phyloP scores from a whole-genome alignment of 2,888 invertebrate species.

The Diploptera punctata region DNA sequence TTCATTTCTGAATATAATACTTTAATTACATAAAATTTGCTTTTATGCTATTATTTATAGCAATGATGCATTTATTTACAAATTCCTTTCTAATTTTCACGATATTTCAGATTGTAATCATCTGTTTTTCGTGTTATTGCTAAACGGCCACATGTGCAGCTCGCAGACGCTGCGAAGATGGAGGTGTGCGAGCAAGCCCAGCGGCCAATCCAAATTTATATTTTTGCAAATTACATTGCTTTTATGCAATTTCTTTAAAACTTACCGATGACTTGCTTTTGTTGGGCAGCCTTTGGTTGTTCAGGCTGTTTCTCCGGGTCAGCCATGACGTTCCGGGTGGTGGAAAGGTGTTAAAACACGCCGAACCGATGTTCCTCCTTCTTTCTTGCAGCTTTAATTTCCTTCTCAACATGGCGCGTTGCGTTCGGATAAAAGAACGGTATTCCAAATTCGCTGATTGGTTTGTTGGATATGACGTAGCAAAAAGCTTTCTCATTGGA shows the following conservation, averaged over 20 bases:
- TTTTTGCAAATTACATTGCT: neutral
- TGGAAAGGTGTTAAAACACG: conserved; percentile 57
- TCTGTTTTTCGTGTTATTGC: neutral
- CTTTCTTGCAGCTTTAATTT: conserved; percentile 58
- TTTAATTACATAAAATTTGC: no score
- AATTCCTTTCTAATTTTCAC: no score
- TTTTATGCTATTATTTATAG: no score
- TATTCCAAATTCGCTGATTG: conserved; percentile 33
- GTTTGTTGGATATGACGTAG: conserved; percentile 18
- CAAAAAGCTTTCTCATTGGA: conserved; percentile 2
- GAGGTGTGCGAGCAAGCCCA: conserved; percentile 31
- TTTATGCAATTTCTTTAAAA: conserved; percentile 42
- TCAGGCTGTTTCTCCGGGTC: conserved; percentile 90
- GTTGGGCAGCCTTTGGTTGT: conserved; percentile 73
- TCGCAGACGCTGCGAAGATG: conserved; percentile 36
- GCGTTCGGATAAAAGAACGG: conserved; percentile 19
- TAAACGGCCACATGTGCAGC: conserved; percentile 33
- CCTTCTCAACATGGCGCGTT: conserved; percentile 56
- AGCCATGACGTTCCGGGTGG: conserved; percentile 86
- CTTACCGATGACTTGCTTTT: conserved; percentile 90
- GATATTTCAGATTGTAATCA: neutral
- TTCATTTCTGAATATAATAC: no score
- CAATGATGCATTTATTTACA: no score
- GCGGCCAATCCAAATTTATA: conserved; percentile 7
- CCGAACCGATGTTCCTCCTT: conserved; percentile 60